Evolutionary conservation across 2,113 vertebrate species (phyloP).

Genomic region (Callithrix jacchus): DNA sequence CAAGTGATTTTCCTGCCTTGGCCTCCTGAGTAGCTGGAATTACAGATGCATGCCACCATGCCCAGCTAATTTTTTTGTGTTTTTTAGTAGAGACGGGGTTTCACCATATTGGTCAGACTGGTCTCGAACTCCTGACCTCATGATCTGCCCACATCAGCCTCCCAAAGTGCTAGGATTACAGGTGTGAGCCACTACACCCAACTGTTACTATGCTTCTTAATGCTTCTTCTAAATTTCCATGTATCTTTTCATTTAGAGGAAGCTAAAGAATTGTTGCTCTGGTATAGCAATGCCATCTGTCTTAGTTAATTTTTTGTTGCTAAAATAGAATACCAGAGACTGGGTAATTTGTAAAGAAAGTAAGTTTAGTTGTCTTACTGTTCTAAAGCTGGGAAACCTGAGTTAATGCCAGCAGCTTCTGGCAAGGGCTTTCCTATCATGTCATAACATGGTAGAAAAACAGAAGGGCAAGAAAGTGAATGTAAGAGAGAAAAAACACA

Average conservation of each 20-base stretch:
- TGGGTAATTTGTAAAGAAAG: background rate
- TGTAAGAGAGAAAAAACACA: background rate
- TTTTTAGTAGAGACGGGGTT: too few species aligned
- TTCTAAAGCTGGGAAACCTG: background rate
- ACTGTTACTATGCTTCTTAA: background rate
- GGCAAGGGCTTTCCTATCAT: background rate
- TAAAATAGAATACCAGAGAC: background rate
- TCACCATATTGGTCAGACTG: too few species aligned
- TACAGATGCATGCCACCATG: too few species aligned
- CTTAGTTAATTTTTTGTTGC: background rate
- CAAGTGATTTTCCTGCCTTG: too few species aligned
- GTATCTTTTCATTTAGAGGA: background rate
- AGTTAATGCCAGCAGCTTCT: background rate
- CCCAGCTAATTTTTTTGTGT: too few species aligned
- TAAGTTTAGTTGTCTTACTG: background rate
- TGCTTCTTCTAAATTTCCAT: background rate
- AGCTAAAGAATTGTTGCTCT: background rate
- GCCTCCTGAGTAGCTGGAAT: too few species aligned
- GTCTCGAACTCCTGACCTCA: too few species aligned
- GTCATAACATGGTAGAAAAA: background rate
- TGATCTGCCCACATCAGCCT: too few species aligned
- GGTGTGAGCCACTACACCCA: too few species aligned
- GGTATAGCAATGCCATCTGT: background rate
- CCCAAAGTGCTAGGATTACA: too few species aligned
- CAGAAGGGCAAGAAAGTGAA: background rate